Conservation (phyloP, 2,797 vertebrate genomes). For the Falco novaeseelandiae region DNA sequence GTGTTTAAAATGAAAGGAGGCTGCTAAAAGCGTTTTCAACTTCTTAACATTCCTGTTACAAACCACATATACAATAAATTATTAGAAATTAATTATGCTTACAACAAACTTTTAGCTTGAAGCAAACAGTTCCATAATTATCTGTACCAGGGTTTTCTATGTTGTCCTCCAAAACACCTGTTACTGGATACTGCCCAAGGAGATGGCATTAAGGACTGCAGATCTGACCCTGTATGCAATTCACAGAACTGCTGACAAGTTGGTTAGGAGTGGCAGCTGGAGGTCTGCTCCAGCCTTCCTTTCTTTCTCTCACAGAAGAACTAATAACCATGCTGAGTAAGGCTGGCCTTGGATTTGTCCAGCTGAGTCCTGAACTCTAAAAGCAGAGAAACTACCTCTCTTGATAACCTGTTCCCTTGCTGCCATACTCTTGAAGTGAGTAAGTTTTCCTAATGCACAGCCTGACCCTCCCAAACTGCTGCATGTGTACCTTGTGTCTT, state of each 20-base stretch:
- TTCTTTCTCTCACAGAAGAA: neutral
- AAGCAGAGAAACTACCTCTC: neutral
- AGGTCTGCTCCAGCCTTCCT: neutral
- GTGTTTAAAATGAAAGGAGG: conserved; percentile 25
- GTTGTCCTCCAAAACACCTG: neutral
- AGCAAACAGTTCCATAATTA: neutral
- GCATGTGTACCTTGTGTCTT: neutral
- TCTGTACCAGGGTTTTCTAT: neutral
- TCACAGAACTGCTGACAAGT: neutral
- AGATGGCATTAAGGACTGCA: neutral
- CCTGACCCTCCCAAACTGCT: neutral
- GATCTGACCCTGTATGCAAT: neutral
- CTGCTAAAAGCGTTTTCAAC: neutral
- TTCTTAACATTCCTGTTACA: neutral
- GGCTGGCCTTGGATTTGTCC: neutral
- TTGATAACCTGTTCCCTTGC: neutral
- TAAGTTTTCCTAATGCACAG: neutral
- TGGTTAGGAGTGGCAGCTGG: neutral
- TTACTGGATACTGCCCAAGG: neutral
- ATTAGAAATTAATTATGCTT: conserved; percentile 15
- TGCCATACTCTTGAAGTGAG: neutral
- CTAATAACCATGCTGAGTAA: neutral
- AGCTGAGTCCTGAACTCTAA: neutral
- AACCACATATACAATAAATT: neutral
- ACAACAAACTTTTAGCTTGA: neutral